A percentile compares a stretch with the other conserved stretches of the same genome.
phyloP scores from a whole-genome alignment of 2,797 vertebrate genomes.

The Etheostoma nigrum region DNA sequence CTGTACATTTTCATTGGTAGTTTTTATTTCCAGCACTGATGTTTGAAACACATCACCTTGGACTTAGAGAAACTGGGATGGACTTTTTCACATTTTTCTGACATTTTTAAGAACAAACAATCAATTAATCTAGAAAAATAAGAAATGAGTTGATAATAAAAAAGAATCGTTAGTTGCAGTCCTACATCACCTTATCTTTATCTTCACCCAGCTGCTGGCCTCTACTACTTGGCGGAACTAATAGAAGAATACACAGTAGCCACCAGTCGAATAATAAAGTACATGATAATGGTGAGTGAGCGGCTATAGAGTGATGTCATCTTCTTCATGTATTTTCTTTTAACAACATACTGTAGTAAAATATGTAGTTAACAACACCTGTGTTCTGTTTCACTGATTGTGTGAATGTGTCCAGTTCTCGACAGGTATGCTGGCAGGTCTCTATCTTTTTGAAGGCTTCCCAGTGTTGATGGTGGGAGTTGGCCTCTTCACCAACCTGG shows the following conservation, averaged over 20 bases:
- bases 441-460: constrained; percentile 94
- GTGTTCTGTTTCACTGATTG: neutral
- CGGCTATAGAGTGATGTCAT: neutral
- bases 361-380: accelerated
- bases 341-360: neutral
- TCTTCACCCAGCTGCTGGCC: constrained; percentile 88
- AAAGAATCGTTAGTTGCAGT: too few species aligned
- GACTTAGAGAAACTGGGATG: too few species aligned
- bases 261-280: constrained; percentile 96
- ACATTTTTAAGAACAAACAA: too few species aligned
- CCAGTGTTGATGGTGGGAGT: constrained; percentile 90
- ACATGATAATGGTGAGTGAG: constrained; percentile 96
- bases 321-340: neutral
- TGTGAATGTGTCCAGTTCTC: constrained; percentile 70
- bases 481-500: constrained; percentile 97
- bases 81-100: too few species aligned
- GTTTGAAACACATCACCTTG: too few species aligned
- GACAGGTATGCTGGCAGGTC: constrained; percentile 87
- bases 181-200: neutral
- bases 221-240: constrained; percentile 96
- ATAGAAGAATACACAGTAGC: constrained; percentile 97
- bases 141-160: too few species aligned
- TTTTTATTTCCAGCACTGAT: neutral
- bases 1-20: neutral
- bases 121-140: too few species aligned